phyloP scores from a whole-genome alignment of 2,113 vertebrate genomes.

The Nettapus auritus region DNA sequence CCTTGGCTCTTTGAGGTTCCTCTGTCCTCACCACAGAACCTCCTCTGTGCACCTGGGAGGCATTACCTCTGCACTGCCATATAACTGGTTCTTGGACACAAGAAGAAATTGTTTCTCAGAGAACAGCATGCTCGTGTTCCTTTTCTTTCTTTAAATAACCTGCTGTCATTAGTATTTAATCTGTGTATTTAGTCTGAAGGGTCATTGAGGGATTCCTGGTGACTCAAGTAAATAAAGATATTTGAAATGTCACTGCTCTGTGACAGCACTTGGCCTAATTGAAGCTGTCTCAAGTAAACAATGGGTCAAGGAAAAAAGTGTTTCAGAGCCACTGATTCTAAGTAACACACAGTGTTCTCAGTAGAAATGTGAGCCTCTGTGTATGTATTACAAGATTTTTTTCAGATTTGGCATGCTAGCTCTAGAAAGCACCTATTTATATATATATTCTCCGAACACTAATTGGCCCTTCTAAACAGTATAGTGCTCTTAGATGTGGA shows the following conservation, averaged over 20 bases:
- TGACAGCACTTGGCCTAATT: background rate
- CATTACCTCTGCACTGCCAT: rapidly evolving
- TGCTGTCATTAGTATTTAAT: background rate
- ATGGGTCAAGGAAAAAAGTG: background rate
- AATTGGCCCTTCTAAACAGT: background rate
- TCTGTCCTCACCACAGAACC: background rate
- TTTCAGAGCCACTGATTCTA: background rate
- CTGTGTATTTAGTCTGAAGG: background rate
- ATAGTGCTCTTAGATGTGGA: background rate
- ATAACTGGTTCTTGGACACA: background rate
- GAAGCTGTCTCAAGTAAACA: background rate
- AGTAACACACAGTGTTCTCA: background rate
- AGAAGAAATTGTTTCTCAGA: background rate
- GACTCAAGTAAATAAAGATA: background rate
- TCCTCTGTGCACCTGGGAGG: background rate
- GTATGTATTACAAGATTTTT: background rate
- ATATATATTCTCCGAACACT: background rate
- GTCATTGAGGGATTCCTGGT: background rate
- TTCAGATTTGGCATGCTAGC: background rate
- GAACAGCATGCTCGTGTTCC: background rate
- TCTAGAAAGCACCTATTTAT: background rate
- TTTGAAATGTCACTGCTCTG: conserved; percentile 5
- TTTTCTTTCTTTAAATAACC: conserved; percentile 6
- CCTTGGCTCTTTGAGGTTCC: background rate
- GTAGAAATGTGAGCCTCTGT: background rate